Base-by-base conservation (phyloP, 2,888 invertebrate genomes). In the Mystacides longicornis region DNA sequence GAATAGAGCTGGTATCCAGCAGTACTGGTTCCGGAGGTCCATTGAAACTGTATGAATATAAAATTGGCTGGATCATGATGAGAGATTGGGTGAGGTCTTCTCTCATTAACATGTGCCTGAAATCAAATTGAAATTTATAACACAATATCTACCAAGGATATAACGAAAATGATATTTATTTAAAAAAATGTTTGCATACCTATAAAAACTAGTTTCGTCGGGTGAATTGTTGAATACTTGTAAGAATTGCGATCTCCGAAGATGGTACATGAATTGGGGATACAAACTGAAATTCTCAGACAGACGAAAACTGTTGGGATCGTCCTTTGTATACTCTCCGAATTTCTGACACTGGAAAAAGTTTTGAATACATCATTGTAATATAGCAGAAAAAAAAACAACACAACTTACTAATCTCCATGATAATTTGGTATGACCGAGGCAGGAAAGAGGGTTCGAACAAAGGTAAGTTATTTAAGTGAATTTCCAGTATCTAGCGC, bases 191-290 rank as follows among this genome's bases (percentile, higher is more conserved):
- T 9, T 45, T 7, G 18, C 19, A 19, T 65, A 88, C 87, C 94
- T 87, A 71, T 99, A 99, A 78, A 94, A 99, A 20, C 96, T 94
- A 14, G 98, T 99, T 78, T 99, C 99, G 73, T 99, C 99, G 0
- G 99, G 99, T 42, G 96, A 97, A 79, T 99, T 99, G 77, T 99
- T 99, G 77, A 99, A 99, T 47, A 99, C 98, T 80, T 98, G 98
- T 62, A 99, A 80, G 76, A 99, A 99, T 75, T 98, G 99, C 22
- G 98, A 99, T 63, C 99, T 83, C 45, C 99, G 82, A 66, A 99
- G 76, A 69, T 99, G 99, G 74, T 98, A 99, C 97, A 99, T 98
- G 73, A 99, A 99, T 75, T 99, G 99, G 45, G 99, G 99, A 77
- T 97, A 99, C 56, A 99, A 78, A 57, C 94, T 93, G 75, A 99